Evolutionary conservation across 2,113 vertebrate genomes (phyloP), one percentile per base, ranked within the genome.

Genomic region (Coptodon rendalli): DNA sequence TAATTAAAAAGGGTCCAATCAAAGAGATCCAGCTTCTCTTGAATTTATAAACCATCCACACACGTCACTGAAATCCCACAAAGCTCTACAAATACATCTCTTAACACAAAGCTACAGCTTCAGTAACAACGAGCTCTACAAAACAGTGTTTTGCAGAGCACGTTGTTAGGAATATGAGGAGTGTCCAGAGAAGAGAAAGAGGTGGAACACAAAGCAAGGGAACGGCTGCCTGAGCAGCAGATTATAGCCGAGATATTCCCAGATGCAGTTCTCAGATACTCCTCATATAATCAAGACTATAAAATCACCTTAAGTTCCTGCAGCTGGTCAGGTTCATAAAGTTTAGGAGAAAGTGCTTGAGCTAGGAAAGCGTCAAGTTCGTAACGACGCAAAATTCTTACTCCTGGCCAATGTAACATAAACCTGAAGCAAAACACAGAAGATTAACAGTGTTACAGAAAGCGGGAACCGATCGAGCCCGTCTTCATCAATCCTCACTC

Each of bases 371-470:
- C 98, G 90, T 99, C 98, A 43, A 99, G 98, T 94, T 99, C 98
- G 93, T 98, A 98, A 94, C 98, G 97, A 94, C 98, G 98, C 94
- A 99, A 97, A 91, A 99, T 98, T 95, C 98, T 97, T 94, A 98
- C 96, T 95, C 98, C 98, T 1, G 98, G 98, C 98, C 98, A 99
- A 94, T 99, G 98, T 95, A 99, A 98, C 98, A 99, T 97, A 95
- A 99, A 99, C 96, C 98, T 99, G 87, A 71, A 92, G 93, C 90
- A 93, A 95, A 95, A 95, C 94, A 96, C 86, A 96, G 92, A 95
- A 87, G 87, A 89, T 90, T 82, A 89, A 93, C 73, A 93, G 88
- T 57, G 86, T 93, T 94, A 93, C 78, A 94, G 89, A 93, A 17
- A 86, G 61, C 87, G 91, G 90, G 80, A 91, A 89, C 89, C 66